A percentile compares a stretch with the other conserved stretches of the same genome.
These are phyloP conservation scores for Trypoxylon attenuatum DNA, from an alignment of 2,888 invertebrate species.

Conservation along the genomic window DNA sequence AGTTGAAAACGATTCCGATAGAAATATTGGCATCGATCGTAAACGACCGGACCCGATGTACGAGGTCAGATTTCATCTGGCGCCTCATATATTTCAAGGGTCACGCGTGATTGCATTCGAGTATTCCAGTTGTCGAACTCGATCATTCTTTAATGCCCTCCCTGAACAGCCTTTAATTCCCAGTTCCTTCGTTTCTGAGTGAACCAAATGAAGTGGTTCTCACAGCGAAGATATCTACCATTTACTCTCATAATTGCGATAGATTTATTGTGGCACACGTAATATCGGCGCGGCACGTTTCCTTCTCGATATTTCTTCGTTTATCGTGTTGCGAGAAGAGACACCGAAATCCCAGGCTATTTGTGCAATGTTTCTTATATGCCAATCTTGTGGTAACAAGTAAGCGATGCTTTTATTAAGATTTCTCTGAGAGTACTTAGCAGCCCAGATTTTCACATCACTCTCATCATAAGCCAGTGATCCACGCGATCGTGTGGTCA, in stretches of 20 bases:
- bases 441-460: neutral
- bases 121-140: neutral
- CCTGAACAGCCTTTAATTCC: neutral
- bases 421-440: neutral
- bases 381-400: no score
- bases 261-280: slow-evolving; percentile 28
- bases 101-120: slow-evolving; percentile 1
- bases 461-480: no score
- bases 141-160: slow-evolving; percentile 12
- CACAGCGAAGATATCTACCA: neutral
- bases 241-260: slow-evolving; percentile 24
- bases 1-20: neutral
- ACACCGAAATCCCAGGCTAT: slow-evolving; percentile 4
- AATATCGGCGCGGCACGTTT: no score
- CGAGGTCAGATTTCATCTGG: slow-evolving; percentile 6
- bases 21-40: slow-evolving; percentile 15
- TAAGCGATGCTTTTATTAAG: neutral
- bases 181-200: neutral
- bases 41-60: slow-evolving; percentile 7
- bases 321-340: slow-evolving; percentile 6
- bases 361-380: no score
- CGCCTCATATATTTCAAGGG: slow-evolving; percentile 7
- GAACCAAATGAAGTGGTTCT: slow-evolving; percentile 3
- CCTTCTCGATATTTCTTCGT: slow-evolving; percentile 9
- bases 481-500: no score